Percentiles rank a stretch among this genome's conserved stretches.
Conservation (phyloP, 2,797 vertebrate genomes). For the Threskiornis aethiopicus region DNA sequence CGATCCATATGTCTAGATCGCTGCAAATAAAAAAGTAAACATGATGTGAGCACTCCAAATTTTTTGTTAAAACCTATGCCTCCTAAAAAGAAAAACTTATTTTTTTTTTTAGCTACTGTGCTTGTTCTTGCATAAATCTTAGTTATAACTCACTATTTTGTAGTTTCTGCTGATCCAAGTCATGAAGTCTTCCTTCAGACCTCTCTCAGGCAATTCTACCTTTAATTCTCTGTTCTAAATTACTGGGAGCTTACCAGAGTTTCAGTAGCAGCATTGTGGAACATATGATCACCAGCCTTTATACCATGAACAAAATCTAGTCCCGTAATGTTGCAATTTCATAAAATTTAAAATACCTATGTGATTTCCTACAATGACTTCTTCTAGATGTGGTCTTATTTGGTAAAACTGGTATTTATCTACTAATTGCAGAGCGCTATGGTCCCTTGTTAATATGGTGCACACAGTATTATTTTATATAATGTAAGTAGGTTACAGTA, state of each 20-base stretch:
- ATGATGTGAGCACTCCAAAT: background rate
- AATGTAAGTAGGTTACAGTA: background rate
- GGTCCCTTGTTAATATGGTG: background rate
- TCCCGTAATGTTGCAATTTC: background rate
- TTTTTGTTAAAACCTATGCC: background rate
- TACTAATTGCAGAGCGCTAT: background rate
- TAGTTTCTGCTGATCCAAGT: background rate
- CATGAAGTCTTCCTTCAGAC: background rate
- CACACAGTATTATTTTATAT: background rate
- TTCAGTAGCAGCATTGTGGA: background rate
- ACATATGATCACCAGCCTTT: background rate
- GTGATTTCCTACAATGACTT: background rate
- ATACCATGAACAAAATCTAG: background rate
- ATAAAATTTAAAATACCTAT: background rate
- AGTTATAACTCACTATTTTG: background rate
- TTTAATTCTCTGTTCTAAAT: background rate
- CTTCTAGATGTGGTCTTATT: background rate
- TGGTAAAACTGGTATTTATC: background rate
- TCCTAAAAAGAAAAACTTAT: background rate
- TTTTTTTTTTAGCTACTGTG: background rate
- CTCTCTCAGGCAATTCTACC: background rate
- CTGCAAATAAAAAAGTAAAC: background rate
- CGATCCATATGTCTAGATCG: background rate
- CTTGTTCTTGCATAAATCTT: background rate
- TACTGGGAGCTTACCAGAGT: background rate